These are phyloP conservation scores for Tiliqua scincoides DNA, from an alignment of 2,113 vertebrate genomes.

Conservation along the genomic window DNA sequence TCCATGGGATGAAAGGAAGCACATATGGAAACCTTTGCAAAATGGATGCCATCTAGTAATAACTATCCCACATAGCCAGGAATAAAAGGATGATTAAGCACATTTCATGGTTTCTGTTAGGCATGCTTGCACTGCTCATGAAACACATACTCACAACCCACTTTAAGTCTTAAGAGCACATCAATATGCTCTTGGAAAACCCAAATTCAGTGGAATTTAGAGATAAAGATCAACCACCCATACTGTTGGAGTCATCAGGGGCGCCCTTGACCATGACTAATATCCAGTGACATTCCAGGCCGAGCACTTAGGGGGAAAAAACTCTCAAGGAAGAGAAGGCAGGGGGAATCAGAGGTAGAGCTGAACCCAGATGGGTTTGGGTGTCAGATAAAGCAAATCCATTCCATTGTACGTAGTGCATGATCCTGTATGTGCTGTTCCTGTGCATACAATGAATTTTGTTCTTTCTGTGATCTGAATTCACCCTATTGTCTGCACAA, in stretches of 20 bases:
- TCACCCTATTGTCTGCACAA: not conserved
- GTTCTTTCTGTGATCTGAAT: not conserved
- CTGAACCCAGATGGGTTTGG: not conserved
- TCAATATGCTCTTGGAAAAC: conserved; percentile 11
- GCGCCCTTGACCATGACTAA: not conserved
- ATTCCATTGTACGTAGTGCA: not conserved
- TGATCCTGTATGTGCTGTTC: too few relatives aligned
- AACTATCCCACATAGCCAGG: not conserved
- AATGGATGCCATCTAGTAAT: not conserved
- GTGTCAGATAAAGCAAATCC: not conserved
- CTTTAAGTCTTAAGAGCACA: conserved; percentile 40
- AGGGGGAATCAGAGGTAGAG: not conserved
- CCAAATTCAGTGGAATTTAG: conserved; percentile 49
- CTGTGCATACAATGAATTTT: not conserved
- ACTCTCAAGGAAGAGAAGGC: not conserved
- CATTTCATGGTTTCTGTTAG: not conserved
- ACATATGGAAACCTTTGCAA: not conserved
- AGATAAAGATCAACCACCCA: conserved; percentile 44
- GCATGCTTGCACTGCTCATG: conserved; percentile 14
- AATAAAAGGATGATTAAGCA: not conserved
- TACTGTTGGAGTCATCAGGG: not conserved
- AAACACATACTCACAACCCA: conserved; percentile 13
- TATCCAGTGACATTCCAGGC: not conserved
- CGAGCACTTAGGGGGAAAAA: not conserved
- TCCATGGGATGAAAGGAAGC: not conserved